Conservation (phyloP, 2,797 vertebrate genomes). For the Cynodonichthys magdalenae region DNA sequence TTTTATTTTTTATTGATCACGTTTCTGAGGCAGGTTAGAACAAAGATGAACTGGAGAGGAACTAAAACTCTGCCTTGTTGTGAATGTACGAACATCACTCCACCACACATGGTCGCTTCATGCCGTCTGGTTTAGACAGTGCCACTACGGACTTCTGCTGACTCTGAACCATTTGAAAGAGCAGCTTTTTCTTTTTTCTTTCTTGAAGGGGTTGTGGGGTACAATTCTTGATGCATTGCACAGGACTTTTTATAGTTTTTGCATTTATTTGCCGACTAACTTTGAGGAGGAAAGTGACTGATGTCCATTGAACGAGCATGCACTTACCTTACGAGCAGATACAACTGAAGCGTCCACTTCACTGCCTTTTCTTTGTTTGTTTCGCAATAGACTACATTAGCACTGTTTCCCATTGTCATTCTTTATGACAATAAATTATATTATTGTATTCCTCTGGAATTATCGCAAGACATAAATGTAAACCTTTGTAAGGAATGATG, state of each 20-base stretch:
- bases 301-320: conserved; percentile 69
- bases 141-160: conserved; percentile 61
- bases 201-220: not conserved
- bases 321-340: conserved; percentile 62
- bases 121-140: conserved; percentile 54
- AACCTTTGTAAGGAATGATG: conserved; percentile 89
- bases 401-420: conserved; percentile 88
- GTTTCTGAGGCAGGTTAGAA: conserved; percentile 51
- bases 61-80: conserved; percentile 70
- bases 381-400: conserved; percentile 80
- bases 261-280: conserved; percentile 55
- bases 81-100: conserved; percentile 82
- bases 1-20: conserved; percentile 36
- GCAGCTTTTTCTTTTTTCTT: conserved; percentile 39
- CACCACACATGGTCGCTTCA: conserved; percentile 56
- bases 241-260: conserved; percentile 52
- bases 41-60: conserved; percentile 33
- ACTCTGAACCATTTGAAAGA: conserved; percentile 48
- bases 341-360: conserved; percentile 67
- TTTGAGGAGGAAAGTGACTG: conserved; percentile 30
- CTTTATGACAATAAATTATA: conserved; percentile 85
- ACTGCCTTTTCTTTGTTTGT: conserved; percentile 80
- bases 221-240: conserved; percentile 33
- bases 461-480: conserved; percentile 85
- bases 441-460: conserved; percentile 89